Base-by-base conservation (phyloP, 2,888 invertebrate genomes). In the Cotesia congregata region DNA sequence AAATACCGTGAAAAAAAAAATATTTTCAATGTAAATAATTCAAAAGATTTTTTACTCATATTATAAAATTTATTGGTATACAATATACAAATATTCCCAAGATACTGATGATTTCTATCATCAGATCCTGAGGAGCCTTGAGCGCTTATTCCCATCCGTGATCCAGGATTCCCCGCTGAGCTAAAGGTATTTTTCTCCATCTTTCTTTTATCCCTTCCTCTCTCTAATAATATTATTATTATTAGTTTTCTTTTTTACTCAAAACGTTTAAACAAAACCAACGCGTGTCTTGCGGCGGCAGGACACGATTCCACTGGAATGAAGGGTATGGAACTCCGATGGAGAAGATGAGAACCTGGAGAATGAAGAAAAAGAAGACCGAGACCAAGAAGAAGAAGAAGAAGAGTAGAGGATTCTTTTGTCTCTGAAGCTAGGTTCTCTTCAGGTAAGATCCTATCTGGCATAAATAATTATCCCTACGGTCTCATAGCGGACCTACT, bases 391-490 rank as follows among this genome's bases (percentile, higher is more conserved):
- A 61, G 17, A 41, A 65, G 50, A 50, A 50, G 50, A 50, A 50
- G 50, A 50, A 50, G 40, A 67, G 41, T 64, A 74, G 75, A 39
- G 79, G 83, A 84, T 85, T 86, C 89, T 88, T 88, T 89, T 88
- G 88, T 88, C 86, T 88, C 86, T 83, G 83, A 80, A 81, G 80
- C 64, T 68, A 65, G 70, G 41, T 50, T 50, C 83, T 78, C 83
- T 75, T 76, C 83, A 80, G 82, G 82, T 83, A 81, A 87, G 88
- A 89, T 89, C 86, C 87, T 88, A 88, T 89, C 89, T 85, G 84
- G 85, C 86, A 86, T 88, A 88, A 89, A 89, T 89, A 89, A 89
- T 89, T 89, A 89, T 89, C 87, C 86, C 86, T 79, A 69, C 64
- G 70, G 72, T 76, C 30, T 64, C 61, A 41, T 74, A 68, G 75